phyloP scores from a whole-genome alignment of 2,113 vertebrate species.

The Cyanistes caeruleus region DNA sequence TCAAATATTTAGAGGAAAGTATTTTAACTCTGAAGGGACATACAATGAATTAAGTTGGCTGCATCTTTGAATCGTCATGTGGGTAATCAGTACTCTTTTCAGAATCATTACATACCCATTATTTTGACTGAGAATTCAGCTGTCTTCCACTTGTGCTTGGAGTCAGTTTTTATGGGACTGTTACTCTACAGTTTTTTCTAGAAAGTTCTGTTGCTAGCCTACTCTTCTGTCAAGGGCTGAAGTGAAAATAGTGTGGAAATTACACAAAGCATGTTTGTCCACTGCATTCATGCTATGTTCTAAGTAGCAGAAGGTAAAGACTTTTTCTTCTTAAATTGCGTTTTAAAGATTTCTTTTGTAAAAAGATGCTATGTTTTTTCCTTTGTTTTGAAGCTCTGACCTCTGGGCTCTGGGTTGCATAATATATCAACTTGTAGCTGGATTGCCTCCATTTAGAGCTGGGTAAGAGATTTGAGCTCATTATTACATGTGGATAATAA shows the following conservation, averaged over 20 bases:
- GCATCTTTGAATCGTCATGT: background rate
- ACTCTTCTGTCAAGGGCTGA: background rate
- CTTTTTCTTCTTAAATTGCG: background rate
- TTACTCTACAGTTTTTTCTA: background rate
- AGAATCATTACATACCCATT: background rate
- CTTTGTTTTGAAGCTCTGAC: slow-evolving; percentile 82
- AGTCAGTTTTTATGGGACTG: background rate
- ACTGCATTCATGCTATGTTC: background rate
- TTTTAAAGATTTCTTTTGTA: background rate
- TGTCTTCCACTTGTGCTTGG: background rate
- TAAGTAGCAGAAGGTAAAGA: background rate
- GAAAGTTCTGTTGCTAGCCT: background rate
- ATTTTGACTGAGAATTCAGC: background rate
- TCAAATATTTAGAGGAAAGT: background rate
- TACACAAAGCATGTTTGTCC: background rate
- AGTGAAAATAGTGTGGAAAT: background rate
- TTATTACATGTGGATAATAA: background rate
- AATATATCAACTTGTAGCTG: slow-evolving; percentile 97
- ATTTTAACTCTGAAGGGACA: background rate
- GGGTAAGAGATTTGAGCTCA: slow-evolving; percentile 81
- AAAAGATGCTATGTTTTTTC: background rate
- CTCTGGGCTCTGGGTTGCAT: slow-evolving; percentile 99
- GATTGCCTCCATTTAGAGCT: slow-evolving; percentile 96
- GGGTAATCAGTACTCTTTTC: background rate
- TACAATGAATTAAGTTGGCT: background rate